Conservation (phyloP, 1,140 invertebrate genomes). For the Choristoneura fumiferana region DNA sequence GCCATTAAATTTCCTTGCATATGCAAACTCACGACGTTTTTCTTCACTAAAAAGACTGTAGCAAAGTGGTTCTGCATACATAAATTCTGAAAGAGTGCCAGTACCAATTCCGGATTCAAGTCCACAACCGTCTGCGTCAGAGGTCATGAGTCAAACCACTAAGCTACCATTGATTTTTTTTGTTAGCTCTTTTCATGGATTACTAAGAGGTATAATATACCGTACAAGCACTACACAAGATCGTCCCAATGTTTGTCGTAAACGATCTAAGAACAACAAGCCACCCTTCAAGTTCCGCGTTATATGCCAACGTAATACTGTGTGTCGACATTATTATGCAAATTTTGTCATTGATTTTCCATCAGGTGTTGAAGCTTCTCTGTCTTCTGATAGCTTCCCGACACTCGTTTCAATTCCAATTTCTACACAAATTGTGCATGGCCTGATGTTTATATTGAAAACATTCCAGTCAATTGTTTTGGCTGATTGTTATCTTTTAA, state of each 20-base stretch:
- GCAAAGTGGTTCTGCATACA: too few species aligned
- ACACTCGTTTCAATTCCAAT: slow-evolving; percentile 1
- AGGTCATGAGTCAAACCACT: too few species aligned
- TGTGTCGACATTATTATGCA: slow-evolving; percentile 14
- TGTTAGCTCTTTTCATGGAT: neutral
- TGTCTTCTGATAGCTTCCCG: slow-evolving; percentile 12
- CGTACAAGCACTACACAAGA: too few species aligned
- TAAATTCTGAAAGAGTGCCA: too few species aligned
- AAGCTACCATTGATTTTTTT: too few species aligned
- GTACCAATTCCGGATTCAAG: too few species aligned
- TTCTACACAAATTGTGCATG: neutral
- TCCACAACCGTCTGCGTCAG: too few species aligned
- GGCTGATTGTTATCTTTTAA: slow-evolving; percentile 13
- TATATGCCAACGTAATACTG: slow-evolving; percentile 9
- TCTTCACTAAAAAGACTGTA: too few species aligned
- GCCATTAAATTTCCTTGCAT: too few species aligned
- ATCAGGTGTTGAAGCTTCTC: slow-evolving; percentile 1
- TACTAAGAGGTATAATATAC: neutral
- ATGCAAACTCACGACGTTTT: too few species aligned
- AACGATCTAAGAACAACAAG: neutral
- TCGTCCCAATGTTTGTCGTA: neutral
- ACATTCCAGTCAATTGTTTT: slow-evolving; percentile 1
- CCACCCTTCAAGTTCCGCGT: neutral
- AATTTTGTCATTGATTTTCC: slow-evolving; percentile 13
- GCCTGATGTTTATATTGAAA: neutral